Evolutionary conservation across 2,888 invertebrate species (phyloP), one percentile per base, ranked within the genome.

Genomic region (Lissonota sp.): DNA sequence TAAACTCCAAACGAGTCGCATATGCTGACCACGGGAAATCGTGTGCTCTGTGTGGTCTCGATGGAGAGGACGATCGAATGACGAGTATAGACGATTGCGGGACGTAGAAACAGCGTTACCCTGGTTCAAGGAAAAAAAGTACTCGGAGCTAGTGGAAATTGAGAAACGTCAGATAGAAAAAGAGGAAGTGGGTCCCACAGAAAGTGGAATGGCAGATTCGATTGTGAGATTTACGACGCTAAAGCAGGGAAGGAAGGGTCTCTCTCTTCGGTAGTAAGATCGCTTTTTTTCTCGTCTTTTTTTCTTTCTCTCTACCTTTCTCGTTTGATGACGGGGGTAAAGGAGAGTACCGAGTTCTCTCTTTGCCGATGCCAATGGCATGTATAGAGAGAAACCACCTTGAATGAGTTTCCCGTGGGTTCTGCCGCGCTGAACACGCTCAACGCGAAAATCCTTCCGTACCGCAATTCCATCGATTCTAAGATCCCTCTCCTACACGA

Each of bases 211-310:
- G 72, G 62, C 53, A 72, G 85, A 87, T 87, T 87, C 87, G 83
- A 88, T 88, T 87, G 84, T 79, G 53, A 78, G 84, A 86, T 88
- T 87, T 87, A 88, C 83, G 83, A 86, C 58, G 76, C 57, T 78
- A 51, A 77, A 72, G 55, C 46, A 75, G 58, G 60, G 40, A 26
- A 60, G 57, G 67, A 39, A 60, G 69, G 46, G 42, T 53, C 44
- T 46, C 42, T n/a, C n/a, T 37, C 10, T 26, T 53, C 46, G 55
- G 46, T 58, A 26, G 26, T 26, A 26, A 26, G 44, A 58, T 12
- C 39, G 4, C 44, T 8, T 1, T 44, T 10, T n/a, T 57, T 58
- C 42, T n/a, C n/a, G n/a, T n/a, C 16, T 14, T 44, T 37, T 63
- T 57, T 16, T 44, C 49, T 60, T 51, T 58, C 53, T 57, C 49